Evolutionary conservation across 2,113 vertebrate species (phyloP).

Genomic region (Boulengeromyrus knoepffleri): DNA sequence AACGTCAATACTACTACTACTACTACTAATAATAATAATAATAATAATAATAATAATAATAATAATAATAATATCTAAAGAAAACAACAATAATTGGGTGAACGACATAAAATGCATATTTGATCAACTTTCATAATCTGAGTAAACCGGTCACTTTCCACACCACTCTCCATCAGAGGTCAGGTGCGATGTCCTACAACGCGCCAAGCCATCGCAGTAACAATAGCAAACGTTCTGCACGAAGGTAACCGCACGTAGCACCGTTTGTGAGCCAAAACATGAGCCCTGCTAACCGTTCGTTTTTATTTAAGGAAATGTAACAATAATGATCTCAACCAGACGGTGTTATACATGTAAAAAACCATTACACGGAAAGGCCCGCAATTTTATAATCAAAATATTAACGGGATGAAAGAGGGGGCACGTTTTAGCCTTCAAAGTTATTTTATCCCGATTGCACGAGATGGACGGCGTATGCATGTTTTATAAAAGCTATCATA

Average conservation of each 20-base stretch:
- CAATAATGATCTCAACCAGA: background rate
- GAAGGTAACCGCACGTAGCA: background rate
- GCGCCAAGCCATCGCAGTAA: background rate
- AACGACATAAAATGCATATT: background rate
- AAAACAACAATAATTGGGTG: background rate
- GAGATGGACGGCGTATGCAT: background rate
- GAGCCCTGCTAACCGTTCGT: background rate
- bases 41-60: background rate
- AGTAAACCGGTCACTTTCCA: background rate
- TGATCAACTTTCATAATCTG: background rate
- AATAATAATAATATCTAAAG: background rate
- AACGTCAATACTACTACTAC: background rate
- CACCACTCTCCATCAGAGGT: background rate
- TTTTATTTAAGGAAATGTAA: conserved; percentile 8
- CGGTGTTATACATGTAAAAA: background rate
- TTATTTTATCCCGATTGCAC: background rate
- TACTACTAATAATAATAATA: background rate
- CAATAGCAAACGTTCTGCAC: background rate
- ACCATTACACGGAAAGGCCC: background rate
- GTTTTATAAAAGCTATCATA: background rate
- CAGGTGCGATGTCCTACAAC: background rate
- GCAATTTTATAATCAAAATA: background rate
- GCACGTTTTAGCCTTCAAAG: background rate
- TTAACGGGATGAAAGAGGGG: background rate
- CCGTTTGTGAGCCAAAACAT: background rate